A percentile compares a stretch with the other conserved stretches of the same genome.
Evolutionary conservation across 2,113 vertebrate genomes (phyloP).

Genomic region (Tursiops truncatus): DNA sequence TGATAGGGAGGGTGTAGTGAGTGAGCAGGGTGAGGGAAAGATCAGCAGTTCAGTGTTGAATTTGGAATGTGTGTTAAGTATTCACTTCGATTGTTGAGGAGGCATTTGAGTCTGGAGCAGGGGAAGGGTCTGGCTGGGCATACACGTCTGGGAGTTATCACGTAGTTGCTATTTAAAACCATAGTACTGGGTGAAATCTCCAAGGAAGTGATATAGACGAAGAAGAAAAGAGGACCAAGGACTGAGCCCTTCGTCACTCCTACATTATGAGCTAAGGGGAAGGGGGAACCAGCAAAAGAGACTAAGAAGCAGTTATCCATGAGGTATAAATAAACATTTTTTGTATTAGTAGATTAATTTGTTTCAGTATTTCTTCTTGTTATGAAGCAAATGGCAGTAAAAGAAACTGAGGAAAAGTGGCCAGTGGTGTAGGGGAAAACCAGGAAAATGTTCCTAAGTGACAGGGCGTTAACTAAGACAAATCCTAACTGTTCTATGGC

Average conservation of each 20-base stretch:
- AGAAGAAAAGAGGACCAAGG: background rate
- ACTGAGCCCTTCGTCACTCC: background rate
- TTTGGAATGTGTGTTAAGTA: background rate
- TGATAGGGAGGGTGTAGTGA: background rate
- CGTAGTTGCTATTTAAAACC: background rate
- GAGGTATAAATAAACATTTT: background rate
- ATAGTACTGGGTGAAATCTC: background rate
- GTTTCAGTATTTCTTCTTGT: background rate
- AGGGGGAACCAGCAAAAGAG: background rate
- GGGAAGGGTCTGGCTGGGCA: background rate
- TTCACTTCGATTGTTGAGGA: background rate
- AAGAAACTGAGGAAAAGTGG: background rate
- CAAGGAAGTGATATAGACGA: background rate
- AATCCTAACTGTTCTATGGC: background rate
- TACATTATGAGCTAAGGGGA: background rate
- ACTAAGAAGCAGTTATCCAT: background rate
- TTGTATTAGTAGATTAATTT: background rate
- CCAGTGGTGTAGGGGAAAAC: background rate
- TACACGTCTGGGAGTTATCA: background rate
- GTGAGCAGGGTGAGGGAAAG: background rate
- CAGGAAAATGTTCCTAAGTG: background rate
- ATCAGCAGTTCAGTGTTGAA: background rate
- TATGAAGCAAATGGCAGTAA: background rate
- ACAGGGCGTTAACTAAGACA: background rate
- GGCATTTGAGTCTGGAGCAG: background rate